A percentile compares a stretch with the other conserved stretches of the same genome.
phyloP scores from a whole-genome alignment of 2,797 vertebrate genomes.

The Morus bassanus region DNA sequence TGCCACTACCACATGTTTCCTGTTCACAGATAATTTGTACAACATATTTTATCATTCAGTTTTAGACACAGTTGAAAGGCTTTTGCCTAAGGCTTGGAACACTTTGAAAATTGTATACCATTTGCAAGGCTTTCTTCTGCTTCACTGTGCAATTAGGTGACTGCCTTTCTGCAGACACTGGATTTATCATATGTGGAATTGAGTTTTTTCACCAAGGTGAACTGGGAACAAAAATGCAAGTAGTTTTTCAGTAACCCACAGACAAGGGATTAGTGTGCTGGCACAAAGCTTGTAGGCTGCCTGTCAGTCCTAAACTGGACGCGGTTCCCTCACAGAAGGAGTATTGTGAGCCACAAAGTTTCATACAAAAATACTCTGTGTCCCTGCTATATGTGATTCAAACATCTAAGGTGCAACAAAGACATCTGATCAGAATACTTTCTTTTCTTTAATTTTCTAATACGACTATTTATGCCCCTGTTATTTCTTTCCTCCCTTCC shows the following conservation, averaged over 20 bases:
- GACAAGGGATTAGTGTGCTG: conserved; percentile 60
- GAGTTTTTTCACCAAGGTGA: conserved; percentile 74
- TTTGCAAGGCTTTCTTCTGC: conserved; percentile 86
- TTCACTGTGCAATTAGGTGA: conserved; percentile 85
- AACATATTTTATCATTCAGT: conserved; percentile 89
- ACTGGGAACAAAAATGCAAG: conserved; percentile 60
- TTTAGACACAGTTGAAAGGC: conserved; percentile 88
- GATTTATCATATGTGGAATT: conserved; percentile 78
- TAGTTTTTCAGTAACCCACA: conserved; percentile 45
- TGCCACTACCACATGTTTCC: conserved; percentile 85
- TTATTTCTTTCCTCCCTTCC: not conserved
- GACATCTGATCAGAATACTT: not conserved
- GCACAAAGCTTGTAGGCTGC: conserved; percentile 39
- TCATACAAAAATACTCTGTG: not conserved
- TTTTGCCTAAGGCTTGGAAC: conserved; percentile 88
- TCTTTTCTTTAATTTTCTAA: not conserved
- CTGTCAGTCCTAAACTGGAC: conserved; percentile 28
- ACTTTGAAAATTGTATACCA: conserved; percentile 88
- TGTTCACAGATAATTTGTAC: conserved; percentile 88
- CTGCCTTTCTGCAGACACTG: conserved; percentile 80
- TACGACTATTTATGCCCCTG: not conserved
- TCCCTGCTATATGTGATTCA: not conserved
- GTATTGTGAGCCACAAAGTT: conserved; percentile 41
- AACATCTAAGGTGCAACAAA: not conserved
- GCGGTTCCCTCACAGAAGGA: conserved; percentile 31